Evolutionary conservation across 2,888 invertebrate species (phyloP).

Genomic region (Salpingus planirostris): DNA sequence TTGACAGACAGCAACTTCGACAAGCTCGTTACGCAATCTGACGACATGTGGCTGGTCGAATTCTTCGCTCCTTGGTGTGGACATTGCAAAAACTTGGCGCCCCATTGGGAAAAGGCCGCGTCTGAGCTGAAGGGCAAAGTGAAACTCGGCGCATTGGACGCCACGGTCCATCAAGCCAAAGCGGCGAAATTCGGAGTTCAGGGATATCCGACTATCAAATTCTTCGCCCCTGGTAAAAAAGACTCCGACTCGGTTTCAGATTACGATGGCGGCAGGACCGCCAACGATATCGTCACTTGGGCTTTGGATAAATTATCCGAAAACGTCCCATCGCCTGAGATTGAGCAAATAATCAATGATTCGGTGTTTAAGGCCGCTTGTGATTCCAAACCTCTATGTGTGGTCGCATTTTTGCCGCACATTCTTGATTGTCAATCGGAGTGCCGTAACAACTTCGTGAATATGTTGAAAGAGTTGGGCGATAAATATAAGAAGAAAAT

Average conservation of each 20-base stretch:
- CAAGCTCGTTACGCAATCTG: constrained; percentile 79
- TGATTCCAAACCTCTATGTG: constrained; percentile 80
- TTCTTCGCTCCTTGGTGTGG: constrained; percentile 98
- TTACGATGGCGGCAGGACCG: constrained; percentile 88
- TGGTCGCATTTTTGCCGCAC: constrained; percentile 87
- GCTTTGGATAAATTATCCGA: constrained; percentile 78
- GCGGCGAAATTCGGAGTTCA: constrained; percentile 78
- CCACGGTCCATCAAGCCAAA: constrained; percentile 79
- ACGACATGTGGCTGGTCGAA: constrained; percentile 96
- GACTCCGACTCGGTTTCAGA: constrained; percentile 61
- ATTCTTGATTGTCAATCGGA: constrained; percentile 92
- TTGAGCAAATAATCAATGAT: constrained; percentile 51
- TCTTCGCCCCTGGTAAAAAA: constrained; percentile 72
- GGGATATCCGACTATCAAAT: constrained; percentile 96
- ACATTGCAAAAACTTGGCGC: constrained; percentile 93
- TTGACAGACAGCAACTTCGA: constrained; percentile 96
- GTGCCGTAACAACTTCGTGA: constrained; percentile 82
- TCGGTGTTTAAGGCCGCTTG: constrained; percentile 65
- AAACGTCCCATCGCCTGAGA: constrained; percentile 84
- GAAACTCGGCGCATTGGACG: constrained; percentile 93
- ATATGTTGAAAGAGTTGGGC: constrained; percentile 61
- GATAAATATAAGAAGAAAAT: constrained; percentile 89
- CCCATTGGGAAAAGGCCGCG: constrained; percentile 95
- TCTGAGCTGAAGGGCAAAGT: constrained; percentile 91
- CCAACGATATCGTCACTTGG: constrained; percentile 84